These are phyloP conservation scores for Blera fallax DNA, from an alignment of 2,888 invertebrate genomes.

Conservation along the genomic window DNA sequence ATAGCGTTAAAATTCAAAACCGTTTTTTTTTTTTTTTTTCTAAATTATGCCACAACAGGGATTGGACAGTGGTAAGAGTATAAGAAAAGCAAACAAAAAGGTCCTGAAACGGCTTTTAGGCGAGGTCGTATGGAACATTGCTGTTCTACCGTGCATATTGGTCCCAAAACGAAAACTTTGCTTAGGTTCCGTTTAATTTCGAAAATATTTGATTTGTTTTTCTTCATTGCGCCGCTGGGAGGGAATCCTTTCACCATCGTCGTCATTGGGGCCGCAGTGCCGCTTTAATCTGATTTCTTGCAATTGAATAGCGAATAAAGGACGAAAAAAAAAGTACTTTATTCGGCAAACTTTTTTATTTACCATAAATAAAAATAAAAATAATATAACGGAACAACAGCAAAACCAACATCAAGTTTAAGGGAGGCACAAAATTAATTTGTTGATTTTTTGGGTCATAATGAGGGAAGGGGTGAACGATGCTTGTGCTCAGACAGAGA, in stretches of 20 bases:
- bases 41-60: slow-evolving; percentile 21
- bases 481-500: neutral
- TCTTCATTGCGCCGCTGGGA: slow-evolving; percentile 10
- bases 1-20: slow-evolving; percentile 32
- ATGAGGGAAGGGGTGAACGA: neutral
- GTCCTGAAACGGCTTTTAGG: slow-evolving; percentile 11
- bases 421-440: neutral
- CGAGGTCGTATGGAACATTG: neutral
- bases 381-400: neutral
- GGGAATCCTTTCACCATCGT: slow-evolving; percentile 35
- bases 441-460: slow-evolving; percentile 8
- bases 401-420: neutral
- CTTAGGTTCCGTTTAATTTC: slow-evolving; percentile 46
- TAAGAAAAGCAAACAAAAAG: neutral
- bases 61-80: neutral
- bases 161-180: slow-evolving; percentile 8
- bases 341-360: slow-evolving; percentile 16
- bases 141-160: slow-evolving; percentile 13
- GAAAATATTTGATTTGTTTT: slow-evolving; percentile 50
- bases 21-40: slow-evolving; percentile 14
- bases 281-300: slow-evolving; percentile 48
- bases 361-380: slow-evolving; percentile 45
- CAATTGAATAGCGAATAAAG: slow-evolving; percentile 57
- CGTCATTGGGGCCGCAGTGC: slow-evolving; percentile 7
- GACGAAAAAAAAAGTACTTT: slow-evolving; percentile 12